phyloP scores from a whole-genome alignment of 2,797 vertebrate genomes.

The Remorina albescens region DNA sequence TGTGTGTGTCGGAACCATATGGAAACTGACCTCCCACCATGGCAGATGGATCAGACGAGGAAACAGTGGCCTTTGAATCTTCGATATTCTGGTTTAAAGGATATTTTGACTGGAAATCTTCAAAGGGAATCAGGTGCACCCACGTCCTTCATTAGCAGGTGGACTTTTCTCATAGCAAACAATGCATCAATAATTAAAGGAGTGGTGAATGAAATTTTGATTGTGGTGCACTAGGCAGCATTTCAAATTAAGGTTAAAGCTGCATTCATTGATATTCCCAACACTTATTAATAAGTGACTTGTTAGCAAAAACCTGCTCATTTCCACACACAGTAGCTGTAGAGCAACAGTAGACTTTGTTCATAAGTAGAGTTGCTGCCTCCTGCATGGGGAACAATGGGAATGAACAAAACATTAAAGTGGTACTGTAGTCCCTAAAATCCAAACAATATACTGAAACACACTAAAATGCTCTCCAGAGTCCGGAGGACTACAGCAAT shows the following conservation, averaged over 20 bases:
- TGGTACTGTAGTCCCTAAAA: background rate
- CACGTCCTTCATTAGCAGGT: background rate
- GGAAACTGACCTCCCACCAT: conserved; percentile 55
- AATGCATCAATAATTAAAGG: background rate
- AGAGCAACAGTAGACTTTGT: conserved; percentile 2
- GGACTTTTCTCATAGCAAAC: background rate
- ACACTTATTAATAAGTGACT: background rate
- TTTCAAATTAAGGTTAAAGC: background rate
- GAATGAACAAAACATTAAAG: background rate
- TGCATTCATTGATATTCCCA: background rate
- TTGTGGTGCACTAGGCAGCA: conserved; percentile 3
- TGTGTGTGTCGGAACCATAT: conserved; percentile 38
- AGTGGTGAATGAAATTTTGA: background rate
- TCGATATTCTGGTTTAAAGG: conserved; percentile 14
- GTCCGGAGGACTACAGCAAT: background rate
- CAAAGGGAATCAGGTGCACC: background rate
- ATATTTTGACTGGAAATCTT: background rate
- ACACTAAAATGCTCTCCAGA: background rate
- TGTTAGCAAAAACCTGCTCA: conserved; percentile 9
- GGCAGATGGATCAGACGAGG: conserved; percentile 37
- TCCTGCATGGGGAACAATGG: too few species aligned
- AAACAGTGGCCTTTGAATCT: conserved; percentile 34
- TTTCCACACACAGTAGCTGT: conserved; percentile 10
- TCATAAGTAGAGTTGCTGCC: background rate
- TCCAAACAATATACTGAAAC: background rate